A percentile compares a stretch with the other conserved stretches of the same genome.
phyloP scores from a whole-genome alignment of 2,888 invertebrate genomes.

The Pseudococcus longispinus region DNA sequence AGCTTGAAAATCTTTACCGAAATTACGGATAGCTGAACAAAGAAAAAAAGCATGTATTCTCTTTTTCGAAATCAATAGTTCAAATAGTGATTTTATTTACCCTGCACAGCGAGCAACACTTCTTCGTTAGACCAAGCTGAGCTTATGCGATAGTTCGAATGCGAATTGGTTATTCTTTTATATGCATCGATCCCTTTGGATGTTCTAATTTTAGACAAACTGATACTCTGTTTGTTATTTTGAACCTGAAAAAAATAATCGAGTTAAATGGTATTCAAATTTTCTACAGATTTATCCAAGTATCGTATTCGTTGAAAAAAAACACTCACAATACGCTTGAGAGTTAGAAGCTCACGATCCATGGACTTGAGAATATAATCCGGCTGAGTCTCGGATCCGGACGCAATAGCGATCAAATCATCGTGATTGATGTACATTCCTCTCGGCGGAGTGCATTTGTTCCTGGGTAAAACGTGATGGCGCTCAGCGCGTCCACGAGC shows the following conservation, averaged over 20 bases:
- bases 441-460: slow-evolving; percentile 85
- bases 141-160: slow-evolving; percentile 73
- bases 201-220: slow-evolving; percentile 82
- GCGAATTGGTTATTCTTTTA: slow-evolving; percentile 67
- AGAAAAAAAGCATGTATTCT: background rate
- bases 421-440: slow-evolving; percentile 98
- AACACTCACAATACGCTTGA: slow-evolving; percentile 93
- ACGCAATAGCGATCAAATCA: slow-evolving; percentile 91
- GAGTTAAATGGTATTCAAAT: background rate
- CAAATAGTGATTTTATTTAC: slow-evolving; percentile 62
- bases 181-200: slow-evolving; percentile 71
- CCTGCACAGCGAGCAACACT: slow-evolving; percentile 87
- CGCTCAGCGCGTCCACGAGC: slow-evolving; percentile 64
- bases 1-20: slow-evolving; percentile 84
- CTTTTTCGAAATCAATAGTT: background rate
- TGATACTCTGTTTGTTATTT: slow-evolving; percentile 90
- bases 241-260: slow-evolving; percentile 80
- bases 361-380: slow-evolving; percentile 88
- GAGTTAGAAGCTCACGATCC: slow-evolving; percentile 91
- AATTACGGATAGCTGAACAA: slow-evolving; percentile 68
- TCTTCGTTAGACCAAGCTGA: slow-evolving; percentile 94
- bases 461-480: slow-evolving; percentile 61
- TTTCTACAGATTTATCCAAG: too few species aligned
- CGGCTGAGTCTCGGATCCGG: slow-evolving; percentile 76
- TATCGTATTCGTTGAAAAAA: too few species aligned